Conservation (phyloP, 2,888 invertebrate genomes). For the Gastracanthus pulcherrimus region DNA sequence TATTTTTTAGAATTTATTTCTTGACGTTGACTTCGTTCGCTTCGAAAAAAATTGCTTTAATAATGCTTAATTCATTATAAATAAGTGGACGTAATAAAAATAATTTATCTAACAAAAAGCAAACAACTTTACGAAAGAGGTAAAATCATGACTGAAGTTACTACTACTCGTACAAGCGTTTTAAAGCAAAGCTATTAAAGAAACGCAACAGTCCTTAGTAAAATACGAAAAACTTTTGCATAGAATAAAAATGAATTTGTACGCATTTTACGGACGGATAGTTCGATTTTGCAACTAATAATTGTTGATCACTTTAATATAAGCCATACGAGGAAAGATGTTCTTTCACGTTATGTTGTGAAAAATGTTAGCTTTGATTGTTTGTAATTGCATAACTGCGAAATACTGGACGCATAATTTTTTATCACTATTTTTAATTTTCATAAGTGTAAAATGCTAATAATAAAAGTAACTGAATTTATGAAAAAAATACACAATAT, state of each 20-base stretch:
- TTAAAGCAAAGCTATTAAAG: not conserved
- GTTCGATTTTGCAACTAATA: conserved; percentile 20
- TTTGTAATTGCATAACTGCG: not conserved
- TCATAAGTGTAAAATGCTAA: not conserved
- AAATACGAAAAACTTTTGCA: not conserved
- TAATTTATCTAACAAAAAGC: not conserved
- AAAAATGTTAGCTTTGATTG: not conserved
- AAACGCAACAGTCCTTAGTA: not conserved
- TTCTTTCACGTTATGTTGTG: not conserved
- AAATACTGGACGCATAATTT: not conserved
- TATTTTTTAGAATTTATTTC: not conserved
- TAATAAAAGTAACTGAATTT: not conserved
- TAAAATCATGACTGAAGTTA: not conserved
- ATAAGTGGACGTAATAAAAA: not conserved
- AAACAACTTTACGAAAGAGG: not conserved
- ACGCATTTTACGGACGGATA: not conserved
- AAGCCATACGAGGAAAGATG: not conserved
- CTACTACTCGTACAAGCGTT: not conserved
- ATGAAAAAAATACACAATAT: not conserved
- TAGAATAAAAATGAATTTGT: conserved; percentile 2
- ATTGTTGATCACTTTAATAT: not conserved
- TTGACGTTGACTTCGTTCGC: not conserved
- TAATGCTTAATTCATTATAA: not conserved
- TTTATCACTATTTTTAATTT: not conserved
- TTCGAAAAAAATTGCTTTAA: not conserved